phyloP scores from a whole-genome alignment of 2,113 vertebrate species.

The Conger conger region DNA sequence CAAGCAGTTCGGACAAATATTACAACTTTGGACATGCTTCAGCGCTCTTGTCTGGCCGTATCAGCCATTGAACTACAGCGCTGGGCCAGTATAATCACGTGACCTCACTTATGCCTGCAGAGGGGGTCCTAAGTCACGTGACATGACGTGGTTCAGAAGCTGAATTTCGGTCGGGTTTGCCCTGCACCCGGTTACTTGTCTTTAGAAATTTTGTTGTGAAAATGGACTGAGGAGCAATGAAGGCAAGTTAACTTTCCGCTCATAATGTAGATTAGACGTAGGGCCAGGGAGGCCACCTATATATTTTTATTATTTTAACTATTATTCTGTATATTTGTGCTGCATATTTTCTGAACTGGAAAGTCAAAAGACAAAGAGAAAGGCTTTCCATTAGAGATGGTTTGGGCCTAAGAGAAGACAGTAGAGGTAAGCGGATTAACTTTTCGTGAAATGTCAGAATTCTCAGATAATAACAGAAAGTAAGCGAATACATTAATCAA shows the following conservation, averaged over 20 bases:
- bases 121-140: constrained; percentile 24
- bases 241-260: constrained; percentile 22
- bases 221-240: constrained; percentile 34
- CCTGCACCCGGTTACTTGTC: constrained; percentile 25
- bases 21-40: too few relatives aligned
- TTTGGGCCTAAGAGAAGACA: constrained; percentile 78
- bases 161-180: constrained; percentile 20
- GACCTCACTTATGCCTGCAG: not conserved
- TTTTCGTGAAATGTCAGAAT: constrained; percentile 15
- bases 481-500: not conserved
- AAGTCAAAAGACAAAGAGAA: constrained; percentile 77
- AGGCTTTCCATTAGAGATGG: constrained; percentile 72
- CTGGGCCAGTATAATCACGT: not conserved
- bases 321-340: constrained; percentile 38
- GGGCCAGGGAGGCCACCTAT: not conserved
- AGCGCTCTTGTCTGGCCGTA: too few relatives aligned
- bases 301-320: constrained; percentile 47
- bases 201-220: constrained; percentile 29
- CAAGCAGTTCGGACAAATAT: too few relatives aligned
- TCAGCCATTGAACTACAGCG: not conserved
- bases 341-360: constrained; percentile 58
- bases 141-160: constrained; percentile 45
- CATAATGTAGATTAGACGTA: constrained; percentile 27
- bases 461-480: not conserved
- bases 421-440: constrained; percentile 68